phyloP scores from a whole-genome alignment of 2,888 invertebrate species.

The Sarcophaga caerulescens region DNA sequence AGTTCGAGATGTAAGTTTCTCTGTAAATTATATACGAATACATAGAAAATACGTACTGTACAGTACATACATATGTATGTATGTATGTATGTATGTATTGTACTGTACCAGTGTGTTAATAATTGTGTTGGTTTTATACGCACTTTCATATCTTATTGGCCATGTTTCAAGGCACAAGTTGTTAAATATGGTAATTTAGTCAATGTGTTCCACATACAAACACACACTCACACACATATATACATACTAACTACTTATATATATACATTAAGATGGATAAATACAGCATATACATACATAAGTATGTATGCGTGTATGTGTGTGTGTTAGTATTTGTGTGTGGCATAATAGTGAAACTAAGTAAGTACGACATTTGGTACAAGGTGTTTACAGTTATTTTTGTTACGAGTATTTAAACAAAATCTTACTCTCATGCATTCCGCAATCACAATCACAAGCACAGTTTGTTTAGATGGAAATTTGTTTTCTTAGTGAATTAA shows the following conservation, averaged over 20 bases:
- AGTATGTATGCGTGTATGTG: background rate
- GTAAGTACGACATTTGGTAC: slow-evolving; percentile 35
- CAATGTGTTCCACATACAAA: slow-evolving; percentile 31
- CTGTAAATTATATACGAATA: no score
- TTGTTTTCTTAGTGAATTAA: background rate
- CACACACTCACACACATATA: no score
- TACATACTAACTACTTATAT: no score
- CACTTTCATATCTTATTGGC: slow-evolving; percentile 62
- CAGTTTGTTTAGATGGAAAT: slow-evolving; percentile 11
- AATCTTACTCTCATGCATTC: slow-evolving; percentile 48
- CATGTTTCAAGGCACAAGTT: slow-evolving; percentile 50
- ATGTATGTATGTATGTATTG: background rate
- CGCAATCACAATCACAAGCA: background rate
- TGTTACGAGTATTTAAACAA: slow-evolving; percentile 42
- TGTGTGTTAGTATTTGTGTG: background rate
- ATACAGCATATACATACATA: slow-evolving; percentile 1
- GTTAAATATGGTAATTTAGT: slow-evolving; percentile 58
- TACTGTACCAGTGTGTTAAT: background rate
- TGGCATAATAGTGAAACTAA: background rate
- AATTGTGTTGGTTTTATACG: slow-evolving; percentile 42
- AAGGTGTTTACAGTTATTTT: slow-evolving; percentile 58
- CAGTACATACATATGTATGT: background rate
- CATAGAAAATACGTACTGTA: background rate
- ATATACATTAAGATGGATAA: no score
- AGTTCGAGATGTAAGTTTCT: slow-evolving; percentile 2